These are phyloP conservation scores for Meganola albula DNA, from an alignment of 2,888 invertebrate species.

Conservation along the genomic window DNA sequence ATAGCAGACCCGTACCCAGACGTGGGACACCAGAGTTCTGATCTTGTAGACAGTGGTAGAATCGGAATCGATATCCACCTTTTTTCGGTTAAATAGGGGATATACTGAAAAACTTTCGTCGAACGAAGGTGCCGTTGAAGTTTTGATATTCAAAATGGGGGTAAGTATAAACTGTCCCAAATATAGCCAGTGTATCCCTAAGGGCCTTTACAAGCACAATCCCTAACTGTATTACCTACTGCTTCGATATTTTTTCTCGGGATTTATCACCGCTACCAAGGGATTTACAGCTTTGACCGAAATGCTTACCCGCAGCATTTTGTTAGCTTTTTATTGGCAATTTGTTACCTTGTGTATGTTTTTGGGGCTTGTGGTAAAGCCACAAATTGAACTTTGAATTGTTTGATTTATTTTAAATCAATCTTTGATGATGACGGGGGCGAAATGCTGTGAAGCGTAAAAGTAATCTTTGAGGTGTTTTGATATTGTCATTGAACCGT, in stretches of 20 bases:
- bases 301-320: slow-evolving; percentile 69
- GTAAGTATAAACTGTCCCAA: slow-evolving; percentile 21
- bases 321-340: slow-evolving; percentile 74
- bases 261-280: slow-evolving; percentile 58
- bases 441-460: too few species aligned
- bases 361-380: slow-evolving; percentile 54
- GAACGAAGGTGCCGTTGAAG: too few species aligned
- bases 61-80: too few species aligned
- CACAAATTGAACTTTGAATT: slow-evolving; percentile 55
- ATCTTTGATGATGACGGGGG: slow-evolving; percentile 15
- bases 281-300: slow-evolving; percentile 74
- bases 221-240: slow-evolving; percentile 60
- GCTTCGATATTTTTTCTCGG: slow-evolving; percentile 63
- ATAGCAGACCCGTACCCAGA: too few species aligned
- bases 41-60: too few species aligned
- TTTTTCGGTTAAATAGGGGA: too few species aligned
- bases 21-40: too few species aligned
- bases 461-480: too few species aligned
- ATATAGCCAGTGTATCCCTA: slow-evolving; percentile 28
- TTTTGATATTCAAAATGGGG: slow-evolving; percentile 1
- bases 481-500: too few species aligned
- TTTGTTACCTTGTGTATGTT: slow-evolving; percentile 73
- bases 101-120: too few species aligned
- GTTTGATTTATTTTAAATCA: slow-evolving; percentile 28
- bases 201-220: slow-evolving; percentile 31